These are phyloP conservation scores for Pandemis corylana DNA, from an alignment of 2,888 invertebrate genomes.

Conservation along the genomic window DNA sequence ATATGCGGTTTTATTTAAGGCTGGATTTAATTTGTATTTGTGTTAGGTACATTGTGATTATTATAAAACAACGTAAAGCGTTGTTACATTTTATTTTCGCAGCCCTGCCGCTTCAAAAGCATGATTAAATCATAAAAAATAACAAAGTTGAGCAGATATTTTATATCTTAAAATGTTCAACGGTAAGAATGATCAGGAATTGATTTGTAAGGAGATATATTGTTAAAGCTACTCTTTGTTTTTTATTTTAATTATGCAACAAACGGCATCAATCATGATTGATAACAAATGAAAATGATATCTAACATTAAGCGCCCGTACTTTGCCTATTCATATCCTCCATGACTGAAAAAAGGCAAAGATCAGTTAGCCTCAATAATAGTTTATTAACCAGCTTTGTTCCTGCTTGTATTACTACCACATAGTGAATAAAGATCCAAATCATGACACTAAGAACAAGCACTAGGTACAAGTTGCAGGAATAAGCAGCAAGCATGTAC, in stretches of 20 bases:
- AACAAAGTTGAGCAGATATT: neutral
- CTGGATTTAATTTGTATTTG: neutral
- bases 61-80: neutral
- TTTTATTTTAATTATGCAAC: too few relatives aligned
- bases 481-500: conserved; percentile 49
- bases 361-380: too few relatives aligned
- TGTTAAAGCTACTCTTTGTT: too few relatives aligned
- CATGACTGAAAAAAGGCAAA: too few relatives aligned
- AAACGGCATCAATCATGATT: too few relatives aligned
- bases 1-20: neutral
- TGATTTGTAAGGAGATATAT: neutral
- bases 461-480: neutral
- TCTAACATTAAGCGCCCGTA: too few relatives aligned
- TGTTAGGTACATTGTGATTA: neutral
- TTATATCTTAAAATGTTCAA: neutral
- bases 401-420: neutral
- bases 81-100: neutral
- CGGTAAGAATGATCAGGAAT: neutral
- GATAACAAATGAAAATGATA: too few relatives aligned
- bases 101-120: neutral
- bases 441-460: neutral
- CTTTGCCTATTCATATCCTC: too few relatives aligned
- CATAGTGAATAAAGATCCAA: neutral
- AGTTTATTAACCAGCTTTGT: neutral
- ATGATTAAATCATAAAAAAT: neutral